Evolutionary conservation across 2,797 vertebrate genomes (phyloP), one percentile per base, ranked within the genome.

Genomic region (Danio aesculapii): DNA sequence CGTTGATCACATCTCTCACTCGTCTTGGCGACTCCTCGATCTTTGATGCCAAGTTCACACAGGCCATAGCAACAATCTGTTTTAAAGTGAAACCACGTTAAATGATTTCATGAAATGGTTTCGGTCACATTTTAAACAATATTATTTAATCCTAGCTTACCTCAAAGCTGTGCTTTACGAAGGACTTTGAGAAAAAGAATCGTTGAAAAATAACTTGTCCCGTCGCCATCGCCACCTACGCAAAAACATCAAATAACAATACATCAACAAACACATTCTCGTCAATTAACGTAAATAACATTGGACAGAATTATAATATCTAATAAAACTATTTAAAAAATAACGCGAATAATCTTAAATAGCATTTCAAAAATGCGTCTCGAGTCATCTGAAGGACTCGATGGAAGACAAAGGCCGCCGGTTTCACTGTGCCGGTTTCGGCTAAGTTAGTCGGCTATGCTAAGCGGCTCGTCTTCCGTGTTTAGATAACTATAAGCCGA

Each of bases 1-100:
- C 95, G 49, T 96, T 96, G 87, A 96, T 96, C 88, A 96, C 95
- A 50, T 96, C 95, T 86, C 95, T 93, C 91, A 96, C 95, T 43
- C 95, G 92, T 47, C 95, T 91, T 16, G 95, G 95, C 0, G 94
- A 93, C 90, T 96, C 95, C 88, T 96, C 95, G 0, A 96, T 96
- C 91, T 96, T 96, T 59, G 95, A 96, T 0, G 95, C 95, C 75
- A 96, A 93, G 91, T 96, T 96, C 87, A 96, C 93, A 88, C 95
- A 96, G 72, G 95, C 94, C 95, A 96, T 96, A 14, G 95, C 95
- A 90, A 96, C 95, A 88, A 96, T 95, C 95, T 96, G 93, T 81
- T 92, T 78, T 91, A 93, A 39, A 39, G 49, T 11, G 43, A 71
- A 89, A 89, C 1, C 3, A 41, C n/a, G 66, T 30, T 47, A 6